These are phyloP conservation scores for Scaptomyza montana DNA, from an alignment of 1,140 invertebrate genomes.

Conservation along the genomic window DNA sequence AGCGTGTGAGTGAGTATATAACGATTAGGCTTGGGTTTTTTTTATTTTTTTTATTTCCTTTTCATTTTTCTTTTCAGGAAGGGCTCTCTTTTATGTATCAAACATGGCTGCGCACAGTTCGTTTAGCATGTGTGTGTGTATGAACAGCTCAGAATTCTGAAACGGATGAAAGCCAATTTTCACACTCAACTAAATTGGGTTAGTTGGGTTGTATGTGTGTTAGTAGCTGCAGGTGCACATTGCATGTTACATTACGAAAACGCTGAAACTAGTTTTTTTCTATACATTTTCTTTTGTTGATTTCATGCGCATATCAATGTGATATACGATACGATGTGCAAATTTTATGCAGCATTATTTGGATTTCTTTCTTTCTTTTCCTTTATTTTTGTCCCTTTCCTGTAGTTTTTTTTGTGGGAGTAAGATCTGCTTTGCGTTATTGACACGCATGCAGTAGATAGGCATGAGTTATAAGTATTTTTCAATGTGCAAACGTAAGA, in stretches of 20 bases:
- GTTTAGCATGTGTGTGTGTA: conserved; percentile 33
- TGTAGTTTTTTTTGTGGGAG: conserved; percentile 5
- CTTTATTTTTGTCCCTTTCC: conserved; percentile 9
- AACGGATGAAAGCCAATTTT: conserved; percentile 79
- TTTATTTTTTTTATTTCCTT: conserved; percentile 10
- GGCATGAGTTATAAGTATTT: conserved; percentile 40
- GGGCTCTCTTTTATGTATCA: conserved; percentile 56
- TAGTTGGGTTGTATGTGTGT: conserved; percentile 46
- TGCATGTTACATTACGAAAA: conserved; percentile 48
- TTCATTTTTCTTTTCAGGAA: conserved; percentile 6
- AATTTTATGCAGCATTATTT: conserved; percentile 73
- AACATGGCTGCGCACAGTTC: conserved; percentile 55
- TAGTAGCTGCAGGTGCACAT: conserved; percentile 56
- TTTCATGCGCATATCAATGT: conserved; percentile 68
- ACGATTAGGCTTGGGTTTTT: conserved; percentile 46
- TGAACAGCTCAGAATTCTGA: conserved; percentile 73
- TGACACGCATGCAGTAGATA: conserved; percentile 41
- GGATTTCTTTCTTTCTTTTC: conserved; percentile 64
- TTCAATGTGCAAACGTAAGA: conserved; percentile 29
- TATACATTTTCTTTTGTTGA: conserved; percentile 44
- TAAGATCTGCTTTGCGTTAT: conserved; percentile 30
- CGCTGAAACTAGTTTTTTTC: conserved; percentile 59
- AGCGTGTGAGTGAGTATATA: conserved; percentile 56
- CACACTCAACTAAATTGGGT: conserved; percentile 81
- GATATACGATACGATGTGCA: conserved; percentile 77